phyloP scores from a whole-genome alignment of 1,140 invertebrate species.

The Pogonognathellus flavescens region DNA sequence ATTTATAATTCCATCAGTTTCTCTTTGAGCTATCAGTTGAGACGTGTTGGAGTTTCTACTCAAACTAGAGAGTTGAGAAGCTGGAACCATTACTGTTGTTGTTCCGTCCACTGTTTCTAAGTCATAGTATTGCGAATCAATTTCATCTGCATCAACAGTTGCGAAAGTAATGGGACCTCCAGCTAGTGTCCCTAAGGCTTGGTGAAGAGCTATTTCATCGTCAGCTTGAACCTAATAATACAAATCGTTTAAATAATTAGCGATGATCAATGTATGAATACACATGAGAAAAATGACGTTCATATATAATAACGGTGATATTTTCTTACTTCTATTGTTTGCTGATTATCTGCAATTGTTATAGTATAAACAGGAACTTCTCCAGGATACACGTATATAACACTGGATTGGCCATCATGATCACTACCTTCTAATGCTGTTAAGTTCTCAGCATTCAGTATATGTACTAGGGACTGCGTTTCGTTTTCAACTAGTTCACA shows the following conservation, averaged over 20 bases:
- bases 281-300: too few relatives aligned
- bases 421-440: conserved; percentile 2
- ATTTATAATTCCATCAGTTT: not conserved
- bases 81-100: conserved; percentile 24
- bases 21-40: not conserved
- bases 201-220: conserved; percentile 11
- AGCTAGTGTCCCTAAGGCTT: not conserved
- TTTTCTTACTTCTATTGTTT: conserved; percentile 52
- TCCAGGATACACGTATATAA: conserved; percentile 59
- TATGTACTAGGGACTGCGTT: conserved; percentile 51
- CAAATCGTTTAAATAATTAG: not conserved
- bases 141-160: conserved; percentile 17
- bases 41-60: not conserved
- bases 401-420: conserved; percentile 51
- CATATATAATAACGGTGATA: not conserved
- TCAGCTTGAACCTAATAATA: not conserved
- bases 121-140: conserved; percentile 14
- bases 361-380: conserved; percentile 57
- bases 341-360: conserved; percentile 48
- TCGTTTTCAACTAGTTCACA: conserved; percentile 1
- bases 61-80: not conserved
- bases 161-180: conserved; percentile 30
- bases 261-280: too few relatives aligned
- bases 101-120: conserved; percentile 24
- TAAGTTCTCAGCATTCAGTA: conserved; percentile 51